A percentile compares a stretch with the other conserved stretches of the same genome.
phyloP scores from a whole-genome alignment of 2,797 vertebrate species.

The Aselliscus stoliczkanus region DNA sequence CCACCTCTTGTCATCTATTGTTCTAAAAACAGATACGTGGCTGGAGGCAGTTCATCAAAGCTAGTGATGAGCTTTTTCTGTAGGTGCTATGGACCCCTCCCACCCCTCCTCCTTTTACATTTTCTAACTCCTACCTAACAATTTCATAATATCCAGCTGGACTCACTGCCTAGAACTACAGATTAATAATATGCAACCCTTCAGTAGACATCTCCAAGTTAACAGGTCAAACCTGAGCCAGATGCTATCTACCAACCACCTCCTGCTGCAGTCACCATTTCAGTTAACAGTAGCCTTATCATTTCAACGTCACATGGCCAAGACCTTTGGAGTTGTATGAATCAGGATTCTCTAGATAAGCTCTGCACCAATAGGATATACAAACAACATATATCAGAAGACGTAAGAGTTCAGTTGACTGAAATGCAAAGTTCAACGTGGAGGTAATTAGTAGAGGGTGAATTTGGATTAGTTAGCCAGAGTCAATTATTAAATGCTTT shows the following conservation, averaged over 20 bases:
- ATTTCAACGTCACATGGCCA: background rate
- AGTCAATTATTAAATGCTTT: background rate
- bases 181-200: accelerated
- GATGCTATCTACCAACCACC: background rate
- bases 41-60: too few relatives aligned
- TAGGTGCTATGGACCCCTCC: too few relatives aligned
- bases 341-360: background rate
- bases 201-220: background rate
- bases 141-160: background rate
- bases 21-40: too few relatives aligned
- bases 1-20: too few relatives aligned
- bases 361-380: background rate
- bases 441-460: background rate
- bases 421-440: background rate
- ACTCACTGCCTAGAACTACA: background rate
- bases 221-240: background rate
- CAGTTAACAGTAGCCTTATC: background rate
- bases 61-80: too few relatives aligned
- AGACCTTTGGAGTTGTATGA: background rate
- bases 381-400: background rate
- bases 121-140: too few relatives aligned
- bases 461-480: background rate
- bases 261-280: too few relatives aligned
- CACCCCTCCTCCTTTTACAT: too few relatives aligned
- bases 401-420: background rate